Percentiles rank a stretch among this genome's conserved stretches.
These are phyloP conservation scores for Platycheirus rosarum DNA, from an alignment of 2,888 invertebrate genomes.

Conservation along the genomic window DNA sequence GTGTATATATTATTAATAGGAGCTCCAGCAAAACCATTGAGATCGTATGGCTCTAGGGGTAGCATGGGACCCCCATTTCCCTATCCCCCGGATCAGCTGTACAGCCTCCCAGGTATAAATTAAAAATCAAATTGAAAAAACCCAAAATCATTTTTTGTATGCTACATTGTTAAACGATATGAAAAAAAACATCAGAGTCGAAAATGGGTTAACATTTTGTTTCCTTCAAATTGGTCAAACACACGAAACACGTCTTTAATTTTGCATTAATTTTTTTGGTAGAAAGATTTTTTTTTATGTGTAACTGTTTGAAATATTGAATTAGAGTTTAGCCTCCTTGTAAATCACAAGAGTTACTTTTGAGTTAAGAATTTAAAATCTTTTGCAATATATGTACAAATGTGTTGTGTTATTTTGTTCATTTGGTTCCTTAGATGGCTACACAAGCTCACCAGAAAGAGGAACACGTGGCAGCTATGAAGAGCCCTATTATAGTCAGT, in stretches of 20 bases:
- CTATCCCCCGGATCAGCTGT: slow-evolving; percentile 83
- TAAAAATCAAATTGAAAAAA: slow-evolving; percentile 55
- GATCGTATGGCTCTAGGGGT: slow-evolving; percentile 83
- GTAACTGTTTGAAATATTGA: not conserved
- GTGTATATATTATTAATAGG: slow-evolving; percentile 78
- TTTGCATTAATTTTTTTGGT: not conserved
- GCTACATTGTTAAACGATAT: not conserved
- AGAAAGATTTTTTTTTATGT: not conserved
- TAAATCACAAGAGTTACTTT: slow-evolving; percentile 13
- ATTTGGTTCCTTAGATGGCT: slow-evolving; percentile 85
- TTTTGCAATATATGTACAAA: no score
- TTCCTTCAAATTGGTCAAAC: slow-evolving; percentile 25
- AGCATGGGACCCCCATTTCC: slow-evolving; percentile 82
- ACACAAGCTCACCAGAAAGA: slow-evolving; percentile 94
- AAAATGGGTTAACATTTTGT: no score
- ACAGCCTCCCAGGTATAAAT: slow-evolving; percentile 83
- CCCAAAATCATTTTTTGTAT: not conserved
- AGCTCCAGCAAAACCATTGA: slow-evolving; percentile 83
- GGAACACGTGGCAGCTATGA: slow-evolving; percentile 89
- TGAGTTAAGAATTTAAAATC: not conserved
- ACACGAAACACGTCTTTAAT: slow-evolving; percentile 15
- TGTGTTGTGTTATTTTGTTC: not conserved
- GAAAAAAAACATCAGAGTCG: slow-evolving; percentile 17
- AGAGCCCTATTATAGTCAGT: slow-evolving; percentile 94
- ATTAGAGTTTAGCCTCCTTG: slow-evolving; percentile 13